Evolutionary conservation across 1,140 invertebrate species (phyloP).

Genomic region (Drosophila willistoni): DNA sequence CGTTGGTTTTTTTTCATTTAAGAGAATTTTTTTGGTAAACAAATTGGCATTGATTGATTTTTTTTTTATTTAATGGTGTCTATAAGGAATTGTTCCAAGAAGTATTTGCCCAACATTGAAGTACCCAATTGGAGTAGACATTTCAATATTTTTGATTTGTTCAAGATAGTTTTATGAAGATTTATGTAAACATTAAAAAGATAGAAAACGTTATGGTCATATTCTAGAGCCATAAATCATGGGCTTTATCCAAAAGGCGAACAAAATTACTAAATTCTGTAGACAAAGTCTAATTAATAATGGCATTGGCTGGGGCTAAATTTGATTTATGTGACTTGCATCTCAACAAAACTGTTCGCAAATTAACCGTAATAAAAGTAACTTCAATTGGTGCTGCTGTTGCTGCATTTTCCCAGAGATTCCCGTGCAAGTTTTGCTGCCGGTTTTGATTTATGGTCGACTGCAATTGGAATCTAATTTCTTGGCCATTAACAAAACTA

Average conservation of each 20-base stretch:
- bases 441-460: constrained; percentile 73
- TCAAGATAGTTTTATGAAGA: neutral
- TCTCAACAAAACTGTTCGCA: constrained; percentile 74
- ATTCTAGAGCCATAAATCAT: constrained; percentile 44
- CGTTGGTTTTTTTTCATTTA: constrained; percentile 17
- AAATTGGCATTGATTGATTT: constrained; percentile 80
- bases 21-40: constrained; percentile 50
- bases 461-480: constrained; percentile 78
- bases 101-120: neutral
- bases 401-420: constrained; percentile 22
- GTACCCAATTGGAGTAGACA: neutral
- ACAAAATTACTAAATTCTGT: constrained; percentile 29
- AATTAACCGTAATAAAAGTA: constrained; percentile 78
- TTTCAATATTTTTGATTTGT: constrained; percentile 3
- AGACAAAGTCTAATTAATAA: constrained; percentile 52
- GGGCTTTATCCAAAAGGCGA: constrained; percentile 37
- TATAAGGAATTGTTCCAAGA: neutral
- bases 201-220: neutral
- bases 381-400: constrained; percentile 39
- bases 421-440: constrained; percentile 30
- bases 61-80: constrained; percentile 62
- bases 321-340: constrained; percentile 69
- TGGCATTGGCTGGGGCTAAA: constrained; percentile 56
- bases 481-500: constrained; percentile 79
- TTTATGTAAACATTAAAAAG: neutral